Conservation (phyloP, 1,140 invertebrate genomes). For the Zaprionus camerounensis region DNA sequence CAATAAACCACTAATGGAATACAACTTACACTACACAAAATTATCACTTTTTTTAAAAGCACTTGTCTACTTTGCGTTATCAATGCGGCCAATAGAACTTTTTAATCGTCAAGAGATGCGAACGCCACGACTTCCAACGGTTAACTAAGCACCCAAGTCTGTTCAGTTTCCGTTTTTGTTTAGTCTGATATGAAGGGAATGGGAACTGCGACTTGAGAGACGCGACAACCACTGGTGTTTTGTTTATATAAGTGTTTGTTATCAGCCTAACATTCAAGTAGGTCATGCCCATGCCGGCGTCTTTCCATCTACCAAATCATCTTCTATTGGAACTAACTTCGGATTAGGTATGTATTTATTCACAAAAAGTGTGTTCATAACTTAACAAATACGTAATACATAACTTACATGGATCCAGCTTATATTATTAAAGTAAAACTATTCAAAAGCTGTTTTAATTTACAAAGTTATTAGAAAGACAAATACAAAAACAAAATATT, state of each 20-base stretch:
- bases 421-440: background rate
- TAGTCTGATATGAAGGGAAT: slow-evolving; percentile 40
- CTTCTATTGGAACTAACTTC: slow-evolving; percentile 40
- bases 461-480: background rate
- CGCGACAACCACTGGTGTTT: slow-evolving; percentile 33
- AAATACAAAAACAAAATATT: background rate
- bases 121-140: slow-evolving; percentile 55
- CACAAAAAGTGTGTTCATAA: background rate
- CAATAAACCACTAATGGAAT: slow-evolving; percentile 1
- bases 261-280: slow-evolving; percentile 40
- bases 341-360: slow-evolving; percentile 9
- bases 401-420: background rate
- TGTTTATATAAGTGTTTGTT: slow-evolving; percentile 44
- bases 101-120: slow-evolving; percentile 30
- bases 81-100: slow-evolving; percentile 17
- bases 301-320: background rate
- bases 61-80: slow-evolving; percentile 40
- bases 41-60: slow-evolving; percentile 5
- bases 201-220: slow-evolving; percentile 15
- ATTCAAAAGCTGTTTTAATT: background rate
- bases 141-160: slow-evolving; percentile 52
- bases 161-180: slow-evolving; percentile 68
- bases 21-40: background rate
- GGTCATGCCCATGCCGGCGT: slow-evolving; percentile 35
- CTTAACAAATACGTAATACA: background rate